These are phyloP conservation scores for Dipodomys ordii DNA, from an alignment of 2,113 vertebrate species.

Conservation along the genomic window DNA sequence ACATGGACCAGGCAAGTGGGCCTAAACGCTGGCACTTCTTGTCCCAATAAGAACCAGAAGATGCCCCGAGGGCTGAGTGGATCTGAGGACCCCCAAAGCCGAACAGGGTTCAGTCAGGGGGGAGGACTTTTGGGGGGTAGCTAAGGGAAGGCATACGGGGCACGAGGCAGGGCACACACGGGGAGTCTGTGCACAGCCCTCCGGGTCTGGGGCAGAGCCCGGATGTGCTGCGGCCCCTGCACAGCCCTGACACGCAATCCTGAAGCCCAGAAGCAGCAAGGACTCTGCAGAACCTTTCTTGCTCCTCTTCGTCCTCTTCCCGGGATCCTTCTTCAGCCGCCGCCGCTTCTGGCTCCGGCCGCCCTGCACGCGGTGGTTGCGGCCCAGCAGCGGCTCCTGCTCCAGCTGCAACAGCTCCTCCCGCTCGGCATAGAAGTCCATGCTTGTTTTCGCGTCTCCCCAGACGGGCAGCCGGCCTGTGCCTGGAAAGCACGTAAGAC, in stretches of 20 bases:
- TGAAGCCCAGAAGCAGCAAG: neutral
- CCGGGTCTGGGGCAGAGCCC: too few species aligned
- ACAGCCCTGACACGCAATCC: fast-evolving
- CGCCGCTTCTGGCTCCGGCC: slow-evolving; percentile 90
- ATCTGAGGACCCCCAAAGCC: neutral
- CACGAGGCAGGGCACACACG: neutral
- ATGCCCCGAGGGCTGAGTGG: fast-evolving
- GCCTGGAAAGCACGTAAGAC: slow-evolving; percentile 74
- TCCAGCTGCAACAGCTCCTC: slow-evolving; percentile 87
- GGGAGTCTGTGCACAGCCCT: too few species aligned
- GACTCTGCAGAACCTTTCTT: slow-evolving; percentile 81
- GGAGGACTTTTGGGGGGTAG: too few species aligned
- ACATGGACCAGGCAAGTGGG: neutral
- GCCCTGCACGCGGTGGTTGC: slow-evolving; percentile 87
- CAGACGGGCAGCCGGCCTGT: slow-evolving; percentile 74
- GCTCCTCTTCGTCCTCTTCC: slow-evolving; percentile 86
- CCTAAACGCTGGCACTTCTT: neutral
- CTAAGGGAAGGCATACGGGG: slow-evolving; percentile 6
- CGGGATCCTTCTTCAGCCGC: slow-evolving; percentile 85
- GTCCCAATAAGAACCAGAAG: neutral
- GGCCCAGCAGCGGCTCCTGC: slow-evolving; percentile 82
- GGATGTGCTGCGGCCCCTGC: too few species aligned
- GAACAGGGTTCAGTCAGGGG: neutral
- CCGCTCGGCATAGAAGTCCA: slow-evolving; percentile 70
- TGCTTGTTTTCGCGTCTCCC: slow-evolving; percentile 70